Conservation (phyloP, 1,140 invertebrate genomes). For the Thaumatotibia leucotreta region DNA sequence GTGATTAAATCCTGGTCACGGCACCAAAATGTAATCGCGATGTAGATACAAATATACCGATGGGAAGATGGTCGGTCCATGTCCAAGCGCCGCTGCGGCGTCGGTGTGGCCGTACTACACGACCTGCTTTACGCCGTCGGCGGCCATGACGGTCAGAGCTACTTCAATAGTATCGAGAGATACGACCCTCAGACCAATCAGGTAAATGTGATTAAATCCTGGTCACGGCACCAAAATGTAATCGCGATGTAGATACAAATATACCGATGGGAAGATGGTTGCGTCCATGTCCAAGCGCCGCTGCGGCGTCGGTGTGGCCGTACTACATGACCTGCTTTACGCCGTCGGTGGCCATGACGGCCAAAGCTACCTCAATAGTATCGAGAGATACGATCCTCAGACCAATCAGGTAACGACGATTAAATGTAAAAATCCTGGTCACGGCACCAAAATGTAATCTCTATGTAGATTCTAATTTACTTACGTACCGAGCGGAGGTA, state of each 20-base stretch:
- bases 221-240: too few species aligned
- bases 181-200: constrained; percentile 97
- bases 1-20: too few species aligned
- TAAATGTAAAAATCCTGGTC: too few species aligned
- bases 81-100: not conserved
- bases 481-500: too few species aligned
- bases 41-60: too few species aligned
- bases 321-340: constrained; percentile 96
- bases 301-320: constrained; percentile 98
- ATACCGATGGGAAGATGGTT: constrained; percentile 99
- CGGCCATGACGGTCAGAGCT: constrained; percentile 99
- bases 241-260: too few species aligned
- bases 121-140: constrained; percentile 98
- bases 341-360: constrained; percentile 99
- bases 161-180: constrained; percentile 98
- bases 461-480: too few species aligned
- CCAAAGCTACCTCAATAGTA: constrained; percentile 97
- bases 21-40: too few species aligned
- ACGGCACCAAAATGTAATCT: too few species aligned
- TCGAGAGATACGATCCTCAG: constrained; percentile 94
- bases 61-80: constrained; percentile 81
- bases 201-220: constrained; percentile 42
- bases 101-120: constrained; percentile 57
- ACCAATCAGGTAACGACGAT: constrained; percentile 42
- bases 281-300: constrained; percentile 98